Evolutionary conservation across 2,113 vertebrate species (phyloP), one percentile per base, ranked within the genome.

Genomic region (Pomatostomus ruficeps): DNA sequence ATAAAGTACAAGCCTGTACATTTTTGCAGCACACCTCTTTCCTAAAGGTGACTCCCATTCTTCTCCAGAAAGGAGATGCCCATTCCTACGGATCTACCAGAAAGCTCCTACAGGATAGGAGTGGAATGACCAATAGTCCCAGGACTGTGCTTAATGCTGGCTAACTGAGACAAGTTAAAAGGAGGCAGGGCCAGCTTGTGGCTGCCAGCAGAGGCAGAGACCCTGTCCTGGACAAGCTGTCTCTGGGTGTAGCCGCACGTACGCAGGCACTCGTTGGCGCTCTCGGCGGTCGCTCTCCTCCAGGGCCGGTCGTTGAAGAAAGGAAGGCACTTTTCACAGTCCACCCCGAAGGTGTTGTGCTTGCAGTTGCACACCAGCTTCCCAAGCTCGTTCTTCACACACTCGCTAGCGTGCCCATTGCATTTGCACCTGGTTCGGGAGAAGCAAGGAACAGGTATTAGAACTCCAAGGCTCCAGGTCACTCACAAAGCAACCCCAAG

Each of bases 241-340:
- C 42, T 49, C n/a, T 7, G 13, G 12, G 33, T 1, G 2, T 21
- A 58, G 76, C 11, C 5, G 11, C 98, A 96, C 99, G 65, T 94
- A 99, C 99, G 91, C 95, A 98, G 97, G 95, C 99, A 99, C 79
- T 99, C 99, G 15, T 98, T 99, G 98, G 99, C 63, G 1, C 98
- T 99, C 29, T 99, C 98, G 0, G 99, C 98, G 0, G 99, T 99
- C 0, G 99, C 99, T 73, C 99, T 98, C 85, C 98, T 98, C 99
- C 99, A 99, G 0, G 99, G 99, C 14, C 99, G 99, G 97, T 99
- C 98, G 2, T 99, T 99, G 97, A 98, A 99, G 97, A 99, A 99
- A 8, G 99, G 98, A 67, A 98, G 98, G 87, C 99, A 99, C 55
- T 98, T 97, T 1, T 98, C 97, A 96, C 99, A 99, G 98, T 99